These are phyloP conservation scores for Macaria notata DNA, from an alignment of 2,888 invertebrate genomes.

Conservation along the genomic window DNA sequence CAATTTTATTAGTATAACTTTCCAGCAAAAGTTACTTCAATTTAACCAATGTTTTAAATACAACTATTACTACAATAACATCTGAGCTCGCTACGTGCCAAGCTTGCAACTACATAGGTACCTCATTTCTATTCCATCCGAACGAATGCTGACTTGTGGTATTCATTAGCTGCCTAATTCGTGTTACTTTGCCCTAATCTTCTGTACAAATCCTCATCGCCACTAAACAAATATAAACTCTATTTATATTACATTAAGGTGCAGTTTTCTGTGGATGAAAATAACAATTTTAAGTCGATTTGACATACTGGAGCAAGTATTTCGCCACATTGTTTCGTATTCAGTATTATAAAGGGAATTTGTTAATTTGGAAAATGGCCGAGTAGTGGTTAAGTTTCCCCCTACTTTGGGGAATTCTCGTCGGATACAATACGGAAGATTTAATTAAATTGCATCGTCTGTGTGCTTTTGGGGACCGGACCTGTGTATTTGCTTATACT, in stretches of 20 bases:
- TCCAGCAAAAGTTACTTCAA: too few species aligned
- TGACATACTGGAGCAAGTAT: conserved; percentile 62
- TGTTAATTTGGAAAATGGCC: conserved; percentile 59
- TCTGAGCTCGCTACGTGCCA: not conserved
- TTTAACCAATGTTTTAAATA: too few species aligned
- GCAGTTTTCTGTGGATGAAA: conserved; percentile 22
- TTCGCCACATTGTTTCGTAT: conserved; percentile 65
- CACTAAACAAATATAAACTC: conserved; percentile 41
- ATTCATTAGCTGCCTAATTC: conserved; percentile 76
- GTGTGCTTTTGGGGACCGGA: not conserved
- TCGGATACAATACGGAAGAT: conserved; percentile 27
- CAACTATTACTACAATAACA: too few species aligned
- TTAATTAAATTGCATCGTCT: conserved; percentile 14
- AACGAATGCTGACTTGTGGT: conserved; percentile 66
- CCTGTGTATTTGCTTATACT: not conserved
- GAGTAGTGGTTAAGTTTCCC: conserved; percentile 51
- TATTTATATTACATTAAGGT: conserved; percentile 27
- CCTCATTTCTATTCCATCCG: conserved; percentile 48
- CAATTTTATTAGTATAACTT: too few species aligned
- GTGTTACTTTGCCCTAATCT: conserved; percentile 75
- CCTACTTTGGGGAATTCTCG: conserved; percentile 33
- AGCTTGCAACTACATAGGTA: conserved; percentile 15
- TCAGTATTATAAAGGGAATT: conserved; percentile 61
- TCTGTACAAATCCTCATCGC: conserved; percentile 49
- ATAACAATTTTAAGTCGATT: conserved; percentile 60